phyloP scores from a whole-genome alignment of 2,797 vertebrate genomes.

The Argentina silus region DNA sequence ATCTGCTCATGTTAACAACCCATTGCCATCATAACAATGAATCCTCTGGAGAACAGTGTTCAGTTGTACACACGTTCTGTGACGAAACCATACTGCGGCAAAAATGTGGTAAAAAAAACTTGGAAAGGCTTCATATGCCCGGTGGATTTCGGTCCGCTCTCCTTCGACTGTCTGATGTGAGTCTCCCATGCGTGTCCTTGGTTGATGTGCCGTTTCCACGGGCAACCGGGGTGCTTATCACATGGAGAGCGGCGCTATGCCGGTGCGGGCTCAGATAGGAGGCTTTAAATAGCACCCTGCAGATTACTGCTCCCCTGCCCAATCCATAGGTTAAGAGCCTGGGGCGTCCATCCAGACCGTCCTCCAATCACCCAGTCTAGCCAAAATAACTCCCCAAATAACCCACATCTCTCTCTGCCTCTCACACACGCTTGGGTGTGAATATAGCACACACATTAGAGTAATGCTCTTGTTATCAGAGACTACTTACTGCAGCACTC shows the following conservation, averaged over 20 bases:
- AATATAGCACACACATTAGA: no score
- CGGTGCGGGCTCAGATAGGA: neutral
- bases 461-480: no score
- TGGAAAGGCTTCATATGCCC: no score
- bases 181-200: constrained; percentile 6
- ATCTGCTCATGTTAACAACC: neutral
- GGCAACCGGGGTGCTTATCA: constrained; percentile 15
- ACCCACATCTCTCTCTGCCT: no score
- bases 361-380: no score
- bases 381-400: no score
- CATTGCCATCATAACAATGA: neutral
- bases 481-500: no score
- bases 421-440: no score
- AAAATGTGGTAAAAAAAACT: neutral
- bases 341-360: no score
- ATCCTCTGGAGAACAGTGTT: neutral
- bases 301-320: neutral
- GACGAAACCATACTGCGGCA: neutral
- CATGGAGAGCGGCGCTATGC: neutral
- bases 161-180: neutral
- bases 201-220: constrained; percentile 18
- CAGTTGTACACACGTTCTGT: neutral
- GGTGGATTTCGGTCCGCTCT: neutral
- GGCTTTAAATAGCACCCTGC: constrained; percentile 5
- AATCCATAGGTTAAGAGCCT: neutral